Base-by-base conservation (phyloP, 2,797 vertebrate species). In the Acanthornis magna region DNA sequence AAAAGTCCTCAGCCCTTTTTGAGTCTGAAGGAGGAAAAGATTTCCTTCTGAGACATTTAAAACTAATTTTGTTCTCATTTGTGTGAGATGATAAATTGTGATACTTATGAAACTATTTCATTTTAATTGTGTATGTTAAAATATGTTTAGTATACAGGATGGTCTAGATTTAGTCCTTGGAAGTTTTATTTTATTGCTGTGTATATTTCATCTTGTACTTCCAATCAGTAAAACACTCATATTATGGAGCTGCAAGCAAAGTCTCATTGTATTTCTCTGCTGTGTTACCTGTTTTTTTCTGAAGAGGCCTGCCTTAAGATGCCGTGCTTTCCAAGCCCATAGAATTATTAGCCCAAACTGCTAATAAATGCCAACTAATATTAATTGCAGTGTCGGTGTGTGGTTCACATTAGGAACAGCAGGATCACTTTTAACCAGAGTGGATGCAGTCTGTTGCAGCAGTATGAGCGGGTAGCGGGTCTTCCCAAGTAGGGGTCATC, bases 11-110 rank as follows among this genome's bases (percentile, higher is more conserved):
- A 71, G n/a, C 42, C 62, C 21, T 6, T 0, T 85, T 80, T 88
- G 45, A 70, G 85, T 89, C 61, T 80, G 81, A 93, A 68, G 61
- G 72, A 89, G 58, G 47, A 77, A 76, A 85, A 71, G 48, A 57
- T 1, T 55, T 60, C 13, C 50, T 92, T 89, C 63, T 57, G 45
- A 89, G 67, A 43, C 72, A 65, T 45, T 85, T 93, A 67, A 89
- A 94, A 63, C 42, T 79, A 74, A 74, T 95, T 89, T 74, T 91
- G 5, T 91, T 89, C 67, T 91, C 74, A 74, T 82, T 95, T 89
- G 60, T 85, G 38, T 71, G 74, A 87, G 71, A 91, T 85, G 60
- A 89, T 50, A 79, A 90, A 91, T 76, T 23, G 29, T 16, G 27
- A 73, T 82, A n/a, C 63, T 73, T 86, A 81, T 27, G 65, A 89